A percentile compares a stretch with the other conserved stretches of the same genome.
These are phyloP conservation scores for Heterodera carotae DNA, from an alignment of 1,140 invertebrate genomes.

Conservation along the genomic window DNA sequence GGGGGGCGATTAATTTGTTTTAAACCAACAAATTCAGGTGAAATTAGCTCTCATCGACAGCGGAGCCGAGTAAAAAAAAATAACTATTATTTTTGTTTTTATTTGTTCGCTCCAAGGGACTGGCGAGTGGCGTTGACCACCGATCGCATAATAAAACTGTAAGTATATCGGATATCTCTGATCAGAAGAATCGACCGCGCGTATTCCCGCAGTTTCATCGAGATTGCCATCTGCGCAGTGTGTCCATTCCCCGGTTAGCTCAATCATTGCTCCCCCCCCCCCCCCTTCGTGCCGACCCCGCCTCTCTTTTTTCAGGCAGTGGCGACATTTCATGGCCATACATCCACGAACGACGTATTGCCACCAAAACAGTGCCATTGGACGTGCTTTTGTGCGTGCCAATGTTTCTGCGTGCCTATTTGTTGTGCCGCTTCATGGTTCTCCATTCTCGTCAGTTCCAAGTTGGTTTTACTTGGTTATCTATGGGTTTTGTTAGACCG, in stretches of 20 bases:
- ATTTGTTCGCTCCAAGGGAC: conserved; percentile 29
- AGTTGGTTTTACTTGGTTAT: conserved; percentile 35
- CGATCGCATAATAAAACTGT: conserved; percentile 27
- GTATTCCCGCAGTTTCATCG: conserved; percentile 41
- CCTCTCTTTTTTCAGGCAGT: conserved; percentile 45
- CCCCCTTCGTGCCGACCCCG: background rate
- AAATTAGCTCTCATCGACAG: conserved; percentile 64
- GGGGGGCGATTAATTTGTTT: background rate
- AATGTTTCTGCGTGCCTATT: conserved; percentile 98
- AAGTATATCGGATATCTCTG: too few relatives aligned
- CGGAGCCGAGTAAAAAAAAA: conserved; percentile 52
- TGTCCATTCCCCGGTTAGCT: conserved; percentile 63
- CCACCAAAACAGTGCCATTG: conserved; percentile 56
- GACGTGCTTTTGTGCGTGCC: conserved; percentile 95
- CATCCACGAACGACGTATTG: conserved; percentile 55
- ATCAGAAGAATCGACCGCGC: too few relatives aligned
- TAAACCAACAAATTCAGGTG: too few relatives aligned
- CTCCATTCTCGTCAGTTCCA: conserved; percentile 95
- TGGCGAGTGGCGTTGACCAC: conserved; percentile 61
- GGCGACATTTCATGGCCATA: conserved; percentile 60
- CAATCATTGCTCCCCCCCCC: background rate
- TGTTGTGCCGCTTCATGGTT: conserved; percentile 98
- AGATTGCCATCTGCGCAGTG: conserved; percentile 58
- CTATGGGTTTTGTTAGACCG: background rate
- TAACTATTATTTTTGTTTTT: background rate